Evolutionary conservation across 2,888 invertebrate species (phyloP), one percentile per base, ranked within the genome.

Genomic region (Calameuta filiformis): DNA sequence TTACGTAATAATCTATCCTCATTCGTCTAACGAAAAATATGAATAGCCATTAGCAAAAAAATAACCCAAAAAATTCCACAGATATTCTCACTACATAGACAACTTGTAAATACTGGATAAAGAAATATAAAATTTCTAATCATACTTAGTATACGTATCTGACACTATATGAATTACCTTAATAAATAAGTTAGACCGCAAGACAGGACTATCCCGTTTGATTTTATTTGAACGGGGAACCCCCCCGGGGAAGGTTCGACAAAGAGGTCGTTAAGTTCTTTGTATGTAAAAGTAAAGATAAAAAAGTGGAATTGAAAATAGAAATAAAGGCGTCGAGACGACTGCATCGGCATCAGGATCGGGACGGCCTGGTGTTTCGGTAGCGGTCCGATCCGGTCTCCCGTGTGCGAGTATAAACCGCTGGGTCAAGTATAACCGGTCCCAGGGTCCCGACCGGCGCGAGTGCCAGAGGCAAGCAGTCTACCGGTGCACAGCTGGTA

Each of bases 401-500:
- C 69, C 68, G 69, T 76, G 73, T n/a, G 69, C 75, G 33, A 15
- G 33, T n/a, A 68, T 33, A 85, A 84, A 85, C 84, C 84, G 86
- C 85, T 88, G 89, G 88, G 88, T 88, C 89, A 88, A 89, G 88
- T 88, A 87, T 85, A 89, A 88, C 89, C 88, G 89, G 88, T 88
- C 89, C 81, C 84, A 81, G 85, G 83, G 81, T 82, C 31, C 78
- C 85, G 82, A 82, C 81, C 79, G 78, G 77, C 84, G 83, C 37
- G 31, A n/a, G 34, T 23, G 84, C 83, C 81, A 68, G 33, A 80
- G 79, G 85, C 86, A 87, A 80, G 86, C 87, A 87, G 87, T 87
- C 87, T 87, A 86, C 86, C 85, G 83, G 80, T 86, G 83, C 71
- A 75, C 84, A 87, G 86, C 87, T 86, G 87, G 86, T 86, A 86